Evolutionary conservation across 92 coral and sea anemone species (phyloP).

Genomic region (Epizoanthus ramosus): DNA sequence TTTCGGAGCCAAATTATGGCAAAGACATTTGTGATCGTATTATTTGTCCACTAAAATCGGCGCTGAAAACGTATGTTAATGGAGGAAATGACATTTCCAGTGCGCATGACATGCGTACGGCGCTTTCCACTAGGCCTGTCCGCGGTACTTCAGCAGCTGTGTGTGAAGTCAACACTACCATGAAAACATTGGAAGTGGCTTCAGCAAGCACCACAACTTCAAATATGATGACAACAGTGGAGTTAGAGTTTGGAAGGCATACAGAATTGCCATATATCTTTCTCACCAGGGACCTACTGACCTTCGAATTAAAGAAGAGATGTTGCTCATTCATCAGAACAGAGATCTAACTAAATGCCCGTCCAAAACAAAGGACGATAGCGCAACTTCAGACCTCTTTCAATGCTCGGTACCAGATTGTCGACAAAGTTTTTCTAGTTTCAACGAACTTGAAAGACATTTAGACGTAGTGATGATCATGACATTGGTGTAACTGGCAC

Average conservation of each 20-base stretch:
- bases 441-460: conserved; percentile 60
- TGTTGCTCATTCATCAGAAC: conserved; percentile 25
- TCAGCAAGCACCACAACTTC: conserved; percentile 58
- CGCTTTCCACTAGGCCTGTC: conserved; percentile 54
- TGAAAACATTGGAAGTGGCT: conserved; percentile 43
- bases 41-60: conserved; percentile 55
- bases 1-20: conserved; percentile 60
- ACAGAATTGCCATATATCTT: conserved; percentile 30
- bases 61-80: conserved; percentile 10
- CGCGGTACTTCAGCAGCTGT: conserved; percentile 61
- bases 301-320: conserved; percentile 37
- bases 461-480: conserved; percentile 56
- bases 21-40: conserved; percentile 54
- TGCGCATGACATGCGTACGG: conserved; percentile 60
- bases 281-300: conserved; percentile 44
- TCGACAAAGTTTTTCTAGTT: conserved; percentile 39
- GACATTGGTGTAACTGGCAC: conserved; percentile 8
- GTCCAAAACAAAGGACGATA: neutral
- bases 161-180: conserved; percentile 11
- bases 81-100: conserved; percentile 60
- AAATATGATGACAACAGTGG: conserved; percentile 7
- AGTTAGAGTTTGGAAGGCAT: conserved; percentile 54
- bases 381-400: conserved; percentile 31
- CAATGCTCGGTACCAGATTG: conserved; percentile 56
- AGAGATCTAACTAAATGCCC: conserved; percentile 29